Base-by-base conservation (phyloP, 2,113 vertebrate genomes). In the Amblyopsis rosae region DNA sequence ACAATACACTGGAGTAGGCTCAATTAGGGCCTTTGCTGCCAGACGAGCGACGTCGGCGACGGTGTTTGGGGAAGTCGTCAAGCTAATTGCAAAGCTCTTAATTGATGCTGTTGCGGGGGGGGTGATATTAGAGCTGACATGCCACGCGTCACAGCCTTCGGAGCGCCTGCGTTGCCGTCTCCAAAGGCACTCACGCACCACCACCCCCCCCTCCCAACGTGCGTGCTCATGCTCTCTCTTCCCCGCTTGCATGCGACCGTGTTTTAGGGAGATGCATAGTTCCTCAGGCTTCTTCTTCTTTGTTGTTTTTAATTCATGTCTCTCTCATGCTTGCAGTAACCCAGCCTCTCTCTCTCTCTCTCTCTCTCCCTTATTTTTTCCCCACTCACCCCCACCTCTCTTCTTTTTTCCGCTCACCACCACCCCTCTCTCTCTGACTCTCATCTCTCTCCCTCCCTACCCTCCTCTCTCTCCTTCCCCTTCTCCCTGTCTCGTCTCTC, bases 11-110 rank as follows among this genome's bases (percentile, higher is more conserved):
- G 61, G 71, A 79, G 92, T 93, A 91, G 92, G 92, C 91, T 95
- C 94, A 95, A 95, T 96, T 95, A 95, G 90, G 93, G 87, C 90
- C 91, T 92, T 92, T 65, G 94, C 93, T 95, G 70, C 82, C 73
- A 82, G 93, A 95, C 95, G 95, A 94, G 93, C 93, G 93, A 92
- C 93, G 95, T 96, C 95, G 95, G 93, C 92, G 88, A 90, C 92
- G 87, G 93, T 95, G 95, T 96, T 96, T 96, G 94, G 94, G 93
- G 95, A 95, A 94, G 94, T 93, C 95, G 92, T 93, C 91, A 93
- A 94, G 94, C 94, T 96, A 96, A 96, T 96, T 96, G 94, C 94
- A 94, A 93, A 93, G 94, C 93, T 95, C 94, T 93, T 97, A 98
- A 98, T 97, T 96, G 95, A 95, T 92, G 94, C 94, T 95, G 93